phyloP scores from a whole-genome alignment of 2,113 vertebrate genomes.

The Vulpes ferrilata region DNA sequence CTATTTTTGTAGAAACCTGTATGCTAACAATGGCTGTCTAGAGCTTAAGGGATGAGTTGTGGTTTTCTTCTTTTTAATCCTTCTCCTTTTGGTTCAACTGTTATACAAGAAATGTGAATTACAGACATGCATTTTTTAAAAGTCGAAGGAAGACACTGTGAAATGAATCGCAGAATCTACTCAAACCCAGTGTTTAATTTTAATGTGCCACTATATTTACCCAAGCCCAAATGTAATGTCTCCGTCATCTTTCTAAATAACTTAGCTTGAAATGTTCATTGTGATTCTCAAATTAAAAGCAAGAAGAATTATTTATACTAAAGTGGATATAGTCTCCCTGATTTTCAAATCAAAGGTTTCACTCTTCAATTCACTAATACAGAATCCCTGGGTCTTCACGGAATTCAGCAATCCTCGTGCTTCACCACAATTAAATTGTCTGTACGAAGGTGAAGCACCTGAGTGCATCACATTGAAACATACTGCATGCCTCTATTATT shows the following conservation, averaged over 20 bases:
- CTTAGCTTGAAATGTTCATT: conserved; percentile 68
- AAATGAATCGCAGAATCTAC: conserved; percentile 72
- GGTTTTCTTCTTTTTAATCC: background rate
- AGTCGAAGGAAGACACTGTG: conserved; percentile 59
- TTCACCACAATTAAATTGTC: background rate
- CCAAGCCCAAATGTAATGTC: conserved; percentile 77
- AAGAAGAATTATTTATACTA: conserved; percentile 59
- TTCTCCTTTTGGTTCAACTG: conserved; percentile 50
- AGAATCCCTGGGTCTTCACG: background rate
- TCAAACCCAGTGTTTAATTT: conserved; percentile 76
- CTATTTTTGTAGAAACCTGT: background rate
- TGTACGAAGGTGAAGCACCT: background rate
- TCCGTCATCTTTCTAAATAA: conserved; percentile 76
- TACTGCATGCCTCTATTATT: background rate
- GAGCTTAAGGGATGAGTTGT: background rate
- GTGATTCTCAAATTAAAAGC: conserved; percentile 71
- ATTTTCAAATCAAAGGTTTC: conserved; percentile 54
- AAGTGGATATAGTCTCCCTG: conserved; percentile 58
- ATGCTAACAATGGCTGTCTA: background rate
- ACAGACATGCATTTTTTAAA: conserved; percentile 19
- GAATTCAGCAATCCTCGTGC: background rate
- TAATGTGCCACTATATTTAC: conserved; percentile 77
- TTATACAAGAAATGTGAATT: conserved; percentile 57
- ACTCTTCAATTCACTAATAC: background rate
- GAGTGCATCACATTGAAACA: background rate